Evolutionary conservation across 1,140 invertebrate species (phyloP).

Genomic region (Bradynema listronoti): DNA sequence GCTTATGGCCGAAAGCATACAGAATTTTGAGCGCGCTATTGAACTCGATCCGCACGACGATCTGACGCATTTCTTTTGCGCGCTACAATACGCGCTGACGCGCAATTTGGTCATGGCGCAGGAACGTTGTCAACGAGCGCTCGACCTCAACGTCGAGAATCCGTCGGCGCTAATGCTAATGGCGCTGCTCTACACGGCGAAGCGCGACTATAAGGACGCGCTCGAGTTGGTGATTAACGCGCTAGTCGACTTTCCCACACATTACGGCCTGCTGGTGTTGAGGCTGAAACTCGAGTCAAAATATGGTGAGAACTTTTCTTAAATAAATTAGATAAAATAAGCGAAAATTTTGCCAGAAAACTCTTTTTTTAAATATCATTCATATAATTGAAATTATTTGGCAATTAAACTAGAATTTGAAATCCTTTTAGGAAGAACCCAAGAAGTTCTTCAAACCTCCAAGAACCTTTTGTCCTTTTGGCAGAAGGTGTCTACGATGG

Average conservation of each 20-base stretch:
- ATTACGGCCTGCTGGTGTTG: slow-evolving; percentile 54
- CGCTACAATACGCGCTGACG: slow-evolving; percentile 46
- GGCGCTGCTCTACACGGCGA: slow-evolving; percentile 53
- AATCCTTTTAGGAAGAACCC: slow-evolving; percentile 35
- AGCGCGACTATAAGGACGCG: slow-evolving; percentile 50
- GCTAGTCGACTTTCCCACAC: slow-evolving; percentile 50
- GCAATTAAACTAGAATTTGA: no score
- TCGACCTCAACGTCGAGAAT: slow-evolving; percentile 49
- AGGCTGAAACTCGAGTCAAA: slow-evolving; percentile 51
- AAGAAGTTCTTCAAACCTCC: slow-evolving; percentile 50
- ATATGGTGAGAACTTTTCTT: slow-evolving; percentile 31
- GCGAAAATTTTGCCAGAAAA: no score
- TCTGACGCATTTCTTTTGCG: slow-evolving; percentile 53
- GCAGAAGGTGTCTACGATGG: slow-evolving; percentile 24
- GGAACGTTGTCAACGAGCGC: slow-evolving; percentile 42
- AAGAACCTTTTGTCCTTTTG: slow-evolving; percentile 46
- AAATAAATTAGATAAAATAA: no score
- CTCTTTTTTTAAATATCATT: no score
- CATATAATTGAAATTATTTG: no score
- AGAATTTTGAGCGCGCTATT: slow-evolving; percentile 46
- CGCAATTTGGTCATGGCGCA: slow-evolving; percentile 46
- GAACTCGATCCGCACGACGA: slow-evolving; percentile 49
- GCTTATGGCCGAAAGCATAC: slow-evolving; percentile 27
- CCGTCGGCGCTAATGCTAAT: slow-evolving; percentile 52
- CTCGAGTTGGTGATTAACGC: slow-evolving; percentile 48